Evolutionary conservation across 2,888 invertebrate species (phyloP), one percentile per base, ranked within the genome.

Genomic region (Diarsia brunnea): DNA sequence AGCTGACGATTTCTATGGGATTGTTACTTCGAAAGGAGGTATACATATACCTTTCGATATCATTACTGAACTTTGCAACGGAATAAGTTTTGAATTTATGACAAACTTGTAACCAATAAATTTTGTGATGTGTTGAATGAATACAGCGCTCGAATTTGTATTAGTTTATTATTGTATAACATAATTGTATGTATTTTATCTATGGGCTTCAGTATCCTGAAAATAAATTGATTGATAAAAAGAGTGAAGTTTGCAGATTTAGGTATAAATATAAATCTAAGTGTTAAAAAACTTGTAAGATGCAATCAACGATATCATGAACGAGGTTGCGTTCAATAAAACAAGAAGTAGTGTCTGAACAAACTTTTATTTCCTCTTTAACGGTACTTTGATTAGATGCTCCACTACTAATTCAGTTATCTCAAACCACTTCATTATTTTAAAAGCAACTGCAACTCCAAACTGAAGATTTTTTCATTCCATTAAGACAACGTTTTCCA

Each of bases 401-500:
- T 45, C 27, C 45, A 49, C 43, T 47, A 31, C n/a, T 38, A 69
- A 31, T 49, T 47, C 19, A 77, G 60, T 63, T 45, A 80, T 69
- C 53, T 43, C n/a, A 58, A 60, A 68, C 53, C 21, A 60, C 53
- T 67, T 82, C 72, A 83, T 81, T 81, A 82, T 82, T 75, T 68
- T 80, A 77, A 77, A 77, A 77, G 74, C 79, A 65, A 67, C 77
- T 60, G 61, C 79, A 79, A 60, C 65, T 87, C 77, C 60, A 85
- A 86, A 78, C 84, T 80, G 76, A 86, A 86, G 78, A 84, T 82
- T 84, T 86, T 84, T 86, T 89, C 82, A 88, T 89, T 88, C 78
- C 85, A 87, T 86, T 87, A 86, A 87, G 88, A 87, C 89, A 87
- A 71, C 84, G 84, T 87, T 86, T 85, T 86, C 87, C 80, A 79